Conservation (phyloP, 2,113 vertebrate genomes). For the Myiozetetes cayanensis region DNA sequence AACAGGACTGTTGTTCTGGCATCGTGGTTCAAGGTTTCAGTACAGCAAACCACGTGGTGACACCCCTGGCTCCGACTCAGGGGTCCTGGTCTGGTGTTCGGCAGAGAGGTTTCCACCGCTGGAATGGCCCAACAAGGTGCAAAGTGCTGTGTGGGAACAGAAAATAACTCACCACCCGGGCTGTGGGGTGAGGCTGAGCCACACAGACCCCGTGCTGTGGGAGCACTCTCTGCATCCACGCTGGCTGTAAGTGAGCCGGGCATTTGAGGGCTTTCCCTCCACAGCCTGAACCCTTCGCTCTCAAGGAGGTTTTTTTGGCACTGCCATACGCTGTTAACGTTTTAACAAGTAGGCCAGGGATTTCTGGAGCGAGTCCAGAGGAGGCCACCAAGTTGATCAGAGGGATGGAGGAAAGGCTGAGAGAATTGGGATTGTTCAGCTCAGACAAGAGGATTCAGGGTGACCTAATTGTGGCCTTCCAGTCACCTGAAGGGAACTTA, state of each 20-base stretch:
- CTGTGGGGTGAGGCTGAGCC: accelerated
- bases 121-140: not conserved
- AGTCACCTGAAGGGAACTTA: not conserved
- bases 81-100: accelerated
- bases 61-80: accelerated
- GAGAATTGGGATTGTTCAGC: not conserved
- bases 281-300: not conserved
- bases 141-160: accelerated
- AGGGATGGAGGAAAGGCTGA: not conserved
- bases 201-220: accelerated
- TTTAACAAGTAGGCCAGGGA: not conserved
- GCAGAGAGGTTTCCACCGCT: accelerated
- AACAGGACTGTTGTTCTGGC: accelerated
- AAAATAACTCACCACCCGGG: accelerated
- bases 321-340: accelerated
- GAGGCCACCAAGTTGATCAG: too few relatives aligned
- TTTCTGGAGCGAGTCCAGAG: not conserved
- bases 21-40: accelerated
- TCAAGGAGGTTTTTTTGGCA: not conserved
- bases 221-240: not conserved
- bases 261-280: not conserved
- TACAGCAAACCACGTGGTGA: accelerated
- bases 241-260: accelerated
- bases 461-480: not conserved
- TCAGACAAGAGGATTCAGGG: not conserved